Base-by-base conservation (phyloP, 2,797 vertebrate genomes). In the Pangasius djambal region DNA sequence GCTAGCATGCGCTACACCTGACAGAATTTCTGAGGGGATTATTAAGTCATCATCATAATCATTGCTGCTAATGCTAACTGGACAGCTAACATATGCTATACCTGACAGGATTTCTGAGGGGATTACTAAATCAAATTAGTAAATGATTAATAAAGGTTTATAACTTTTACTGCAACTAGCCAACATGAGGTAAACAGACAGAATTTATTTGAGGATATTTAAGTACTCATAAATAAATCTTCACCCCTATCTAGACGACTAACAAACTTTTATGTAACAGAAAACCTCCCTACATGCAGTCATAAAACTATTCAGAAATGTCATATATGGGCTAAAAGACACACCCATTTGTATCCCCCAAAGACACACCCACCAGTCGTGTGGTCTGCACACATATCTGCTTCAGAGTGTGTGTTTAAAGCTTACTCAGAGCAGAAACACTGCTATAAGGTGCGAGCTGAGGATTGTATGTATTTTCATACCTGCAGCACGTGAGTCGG, bases 401-500 rank as follows among this genome's bases (percentile, higher is more conserved):
- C 48, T 83, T 44, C 37, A 63, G 8, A 65, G 57, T n/a, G 25
- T 63, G 31, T 83, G 20, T 65, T 77, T 48, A 77, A n/a, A 77
- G 12, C 44, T 15, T 25, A 77, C 44, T 77, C 74, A 52, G 44
- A 50, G 13, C 25, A 52, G 44, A 77, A 8, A 77, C 74, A 50
- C 44, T 5, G 31, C n/a, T 34, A 34, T 55, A 31, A 34, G 15
- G n/a, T 31, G 78, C 34, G 0, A 63, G 57, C 81, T 63, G 31
- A 44, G 13, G 31, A 55, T 44, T n/a, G 13, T 37, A 15, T 65
- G 0, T 87, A 63, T 88, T 74, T 59, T 44, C 74, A 50, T 72
- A 57, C 37, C 25, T 83, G 3, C 91, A 96, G 96, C 95, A 40
- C 94, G 96, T 0, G 95, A 96, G 79, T 92, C 94, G 0, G 93